Conservation (phyloP, 2,797 vertebrate species). For the Trematomus bernacchii region DNA sequence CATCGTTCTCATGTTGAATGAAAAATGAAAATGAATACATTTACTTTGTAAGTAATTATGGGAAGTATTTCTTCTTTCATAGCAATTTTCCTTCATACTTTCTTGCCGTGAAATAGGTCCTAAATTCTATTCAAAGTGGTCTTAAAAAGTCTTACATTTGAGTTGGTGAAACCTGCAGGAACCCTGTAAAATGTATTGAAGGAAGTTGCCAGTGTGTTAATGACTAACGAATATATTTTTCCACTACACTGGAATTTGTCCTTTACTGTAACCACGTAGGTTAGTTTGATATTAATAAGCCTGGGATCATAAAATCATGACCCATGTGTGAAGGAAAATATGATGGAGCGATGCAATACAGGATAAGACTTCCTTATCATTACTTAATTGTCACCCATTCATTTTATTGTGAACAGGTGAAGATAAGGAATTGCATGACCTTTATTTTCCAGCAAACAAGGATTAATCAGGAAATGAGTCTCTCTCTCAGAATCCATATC, state of each 20-base stretch:
- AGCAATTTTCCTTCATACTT: too few relatives aligned
- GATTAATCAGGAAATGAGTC: constrained; percentile 47
- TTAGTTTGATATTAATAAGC: constrained; percentile 26
- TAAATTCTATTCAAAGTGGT: too few relatives aligned
- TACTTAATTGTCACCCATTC: background rate
- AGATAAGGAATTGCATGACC: background rate
- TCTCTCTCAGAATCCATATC: too few relatives aligned
- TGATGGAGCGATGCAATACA: background rate
- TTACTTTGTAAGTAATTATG: too few relatives aligned
- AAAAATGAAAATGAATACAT: too few relatives aligned
- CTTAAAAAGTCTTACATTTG: too few relatives aligned
- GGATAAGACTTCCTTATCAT: background rate
- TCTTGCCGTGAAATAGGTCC: too few relatives aligned
- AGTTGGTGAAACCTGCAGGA: too few relatives aligned
- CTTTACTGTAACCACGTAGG: background rate
- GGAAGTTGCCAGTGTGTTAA: background rate
- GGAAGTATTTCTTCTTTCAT: too few relatives aligned
- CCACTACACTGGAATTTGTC: background rate
- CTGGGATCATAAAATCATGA: constrained; percentile 27
- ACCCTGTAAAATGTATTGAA: background rate
- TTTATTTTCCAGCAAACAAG: background rate
- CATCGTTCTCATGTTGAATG: too few relatives aligned
- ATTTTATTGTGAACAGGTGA: constrained; percentile 2
- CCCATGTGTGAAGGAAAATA: constrained; percentile 5
- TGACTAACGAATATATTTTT: background rate